Percentiles rank a stretch among this genome's conserved stretches.
phyloP scores from a whole-genome alignment of 2,113 vertebrate genomes.

The Lampris megalopsis region DNA sequence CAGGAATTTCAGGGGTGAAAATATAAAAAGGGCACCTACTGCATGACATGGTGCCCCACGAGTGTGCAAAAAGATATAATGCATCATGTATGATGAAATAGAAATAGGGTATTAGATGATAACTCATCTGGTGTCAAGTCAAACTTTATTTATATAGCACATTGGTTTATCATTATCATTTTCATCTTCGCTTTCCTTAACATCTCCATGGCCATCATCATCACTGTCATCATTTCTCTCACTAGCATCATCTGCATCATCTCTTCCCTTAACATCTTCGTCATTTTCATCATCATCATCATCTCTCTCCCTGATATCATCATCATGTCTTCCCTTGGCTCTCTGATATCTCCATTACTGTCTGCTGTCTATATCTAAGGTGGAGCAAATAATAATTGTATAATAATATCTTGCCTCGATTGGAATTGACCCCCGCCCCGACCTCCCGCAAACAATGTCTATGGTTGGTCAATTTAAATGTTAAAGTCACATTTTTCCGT shows the following conservation, averaged over 20 bases:
- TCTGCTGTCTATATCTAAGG: background rate
- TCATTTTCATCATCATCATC: background rate
- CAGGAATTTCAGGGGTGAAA: no score
- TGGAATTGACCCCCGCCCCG: conserved; percentile 1
- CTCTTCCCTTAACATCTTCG: background rate
- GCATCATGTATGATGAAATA: no score
- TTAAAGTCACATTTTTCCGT: conserved; percentile 1
- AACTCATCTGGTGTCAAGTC: no score
- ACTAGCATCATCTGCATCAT: background rate
- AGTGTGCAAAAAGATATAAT: no score
- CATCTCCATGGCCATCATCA: no score
- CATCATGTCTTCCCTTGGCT: background rate
- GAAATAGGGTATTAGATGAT: no score
- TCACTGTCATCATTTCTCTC: background rate
- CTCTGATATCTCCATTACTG: background rate
- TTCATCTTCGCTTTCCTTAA: no score
- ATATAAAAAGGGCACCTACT: no score
- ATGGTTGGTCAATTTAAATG: conserved; percentile 1
- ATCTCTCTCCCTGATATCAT: background rate
- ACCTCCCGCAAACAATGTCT: background rate
- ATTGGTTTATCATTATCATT: no score
- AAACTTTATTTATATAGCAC: no score
- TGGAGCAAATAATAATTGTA: background rate
- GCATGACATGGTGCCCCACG: no score
- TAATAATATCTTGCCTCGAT: background rate